phyloP scores from a whole-genome alignment of 2,113 vertebrate genomes.

The Nannobrachium achirus region DNA sequence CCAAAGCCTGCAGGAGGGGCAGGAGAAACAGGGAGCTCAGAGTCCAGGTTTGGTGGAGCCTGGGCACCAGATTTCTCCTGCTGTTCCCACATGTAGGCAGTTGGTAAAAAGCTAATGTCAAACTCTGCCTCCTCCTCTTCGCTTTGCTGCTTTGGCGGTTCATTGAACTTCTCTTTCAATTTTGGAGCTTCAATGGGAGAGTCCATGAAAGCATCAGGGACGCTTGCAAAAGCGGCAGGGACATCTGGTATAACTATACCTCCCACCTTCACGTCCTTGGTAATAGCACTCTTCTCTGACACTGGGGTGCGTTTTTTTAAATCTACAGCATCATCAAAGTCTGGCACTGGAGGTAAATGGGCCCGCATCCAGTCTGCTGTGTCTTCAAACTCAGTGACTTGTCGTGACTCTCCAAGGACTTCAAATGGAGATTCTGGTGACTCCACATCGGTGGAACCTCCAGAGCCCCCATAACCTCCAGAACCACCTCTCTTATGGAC shows the following conservation, averaged over 20 bases:
- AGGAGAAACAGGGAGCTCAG: slow-evolving; percentile 40
- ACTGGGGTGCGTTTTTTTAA: slow-evolving; percentile 45
- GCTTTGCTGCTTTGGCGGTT: slow-evolving; percentile 51
- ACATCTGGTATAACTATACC: slow-evolving; percentile 48
- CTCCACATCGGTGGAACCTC: slow-evolving; percentile 65
- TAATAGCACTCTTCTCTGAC: slow-evolving; percentile 42
- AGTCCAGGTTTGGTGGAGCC: slow-evolving; percentile 22
- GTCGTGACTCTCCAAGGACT: slow-evolving; percentile 80
- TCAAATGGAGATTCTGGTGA: slow-evolving; percentile 91
- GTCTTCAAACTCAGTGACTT: slow-evolving; percentile 83
- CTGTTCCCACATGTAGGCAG: slow-evolving; percentile 78
- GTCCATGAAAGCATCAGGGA: slow-evolving; percentile 78
- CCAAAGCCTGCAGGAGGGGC: slow-evolving; percentile 61
- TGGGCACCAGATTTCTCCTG: slow-evolving; percentile 64
- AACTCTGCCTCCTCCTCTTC: slow-evolving; percentile 75
- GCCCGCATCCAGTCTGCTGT: slow-evolving; percentile 77
- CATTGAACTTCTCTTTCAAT: slow-evolving; percentile 36
- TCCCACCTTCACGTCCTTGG: slow-evolving; percentile 51
- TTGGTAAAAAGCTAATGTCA: slow-evolving; percentile 80
- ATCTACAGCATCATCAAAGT: slow-evolving; percentile 69
- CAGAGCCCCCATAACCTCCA: neutral
- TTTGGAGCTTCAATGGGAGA: slow-evolving; percentile 49
- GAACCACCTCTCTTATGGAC: slow-evolving; percentile 57
- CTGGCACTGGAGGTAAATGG: slow-evolving; percentile 76
- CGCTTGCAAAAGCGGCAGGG: slow-evolving; percentile 66